These are phyloP conservation scores for Rhyzopertha dominica DNA, from an alignment of 1,140 invertebrate species.

Conservation along the genomic window DNA sequence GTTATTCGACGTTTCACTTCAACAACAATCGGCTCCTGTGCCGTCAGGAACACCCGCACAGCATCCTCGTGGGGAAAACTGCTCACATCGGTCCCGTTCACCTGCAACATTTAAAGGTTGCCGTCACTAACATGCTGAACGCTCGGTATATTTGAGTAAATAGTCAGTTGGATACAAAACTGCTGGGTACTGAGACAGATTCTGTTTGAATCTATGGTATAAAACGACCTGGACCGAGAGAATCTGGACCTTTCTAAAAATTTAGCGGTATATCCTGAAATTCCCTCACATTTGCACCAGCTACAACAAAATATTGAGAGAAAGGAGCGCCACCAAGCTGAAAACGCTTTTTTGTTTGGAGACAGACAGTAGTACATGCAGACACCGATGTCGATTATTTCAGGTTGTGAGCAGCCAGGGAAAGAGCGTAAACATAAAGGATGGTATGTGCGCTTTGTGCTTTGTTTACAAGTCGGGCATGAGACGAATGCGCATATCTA, in stretches of 20 bases:
- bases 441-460: too few species aligned
- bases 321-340: too few species aligned
- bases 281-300: neutral
- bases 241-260: neutral
- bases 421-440: too few species aligned
- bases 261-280: neutral
- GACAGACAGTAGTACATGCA: too few species aligned
- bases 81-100: conserved; percentile 68
- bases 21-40: conserved; percentile 67
- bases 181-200: neutral
- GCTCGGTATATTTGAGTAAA: conserved; percentile 6
- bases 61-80: conserved; percentile 65
- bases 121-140: too few species aligned
- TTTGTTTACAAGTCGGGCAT: too few species aligned
- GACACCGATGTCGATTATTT: too few species aligned
- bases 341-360: too few species aligned
- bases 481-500: too few species aligned
- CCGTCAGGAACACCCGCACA: conserved; percentile 63
- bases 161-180: neutral
- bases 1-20: conserved; percentile 57
- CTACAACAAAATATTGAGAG: too few species aligned
- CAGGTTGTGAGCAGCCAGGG: too few species aligned
- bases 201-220: neutral
- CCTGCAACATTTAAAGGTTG: conserved; percentile 49
- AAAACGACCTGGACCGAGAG: neutral